Evolutionary conservation across 2,797 vertebrate genomes (phyloP), one percentile per base, ranked within the genome.

Genomic region (Emydoidea blandingii): DNA sequence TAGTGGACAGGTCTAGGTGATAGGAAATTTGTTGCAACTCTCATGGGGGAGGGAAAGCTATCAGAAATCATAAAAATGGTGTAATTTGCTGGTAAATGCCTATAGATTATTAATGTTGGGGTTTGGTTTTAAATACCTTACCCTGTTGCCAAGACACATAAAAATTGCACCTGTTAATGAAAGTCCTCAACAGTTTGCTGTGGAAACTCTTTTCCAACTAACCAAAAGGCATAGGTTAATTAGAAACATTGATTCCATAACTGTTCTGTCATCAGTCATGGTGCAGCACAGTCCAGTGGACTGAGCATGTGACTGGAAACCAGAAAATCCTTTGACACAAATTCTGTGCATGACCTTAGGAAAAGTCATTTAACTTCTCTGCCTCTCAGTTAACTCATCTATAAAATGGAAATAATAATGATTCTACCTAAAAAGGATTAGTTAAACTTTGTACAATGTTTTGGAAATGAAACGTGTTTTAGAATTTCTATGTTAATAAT

Each of bases 261-360:
- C 14, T 65, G 59, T n/a, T 65, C 59, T 65, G 15, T 62, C 31
- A 62, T 34, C 31, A 34, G 59, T 34, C 7, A 65, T n/a, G 34
- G 34, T 65, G 18, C 62, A 65, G 8, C 8, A 65, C 8, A 34
- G 4, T 11, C 25, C 49, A 79, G 68, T 44, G 54, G 47, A 29
- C 29, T 25, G n/a, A 89, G 52, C 29, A 74, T 34, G 3, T 74
- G 12, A 25, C 2, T 54, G 85, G 34, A 56, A 65, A 65, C 62
- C 78, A n/a, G n/a, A 12, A 52, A 80, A 0, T 44, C 78, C 21
- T 91, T 4, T 65, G 21, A 81, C 29, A 1, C 76, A 29, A 0
- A 8, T 84, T 87, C 62, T 87, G 19, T 44, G 6, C 6, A 18
- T 78, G n/a, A 23, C 54, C n/a, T 83, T 0, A n/a, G 62, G 62